Percentiles rank a stretch among this genome's conserved stretches.
Evolutionary conservation across 2,797 vertebrate species (phyloP).

Genomic region (Cheirogaleus major): DNA sequence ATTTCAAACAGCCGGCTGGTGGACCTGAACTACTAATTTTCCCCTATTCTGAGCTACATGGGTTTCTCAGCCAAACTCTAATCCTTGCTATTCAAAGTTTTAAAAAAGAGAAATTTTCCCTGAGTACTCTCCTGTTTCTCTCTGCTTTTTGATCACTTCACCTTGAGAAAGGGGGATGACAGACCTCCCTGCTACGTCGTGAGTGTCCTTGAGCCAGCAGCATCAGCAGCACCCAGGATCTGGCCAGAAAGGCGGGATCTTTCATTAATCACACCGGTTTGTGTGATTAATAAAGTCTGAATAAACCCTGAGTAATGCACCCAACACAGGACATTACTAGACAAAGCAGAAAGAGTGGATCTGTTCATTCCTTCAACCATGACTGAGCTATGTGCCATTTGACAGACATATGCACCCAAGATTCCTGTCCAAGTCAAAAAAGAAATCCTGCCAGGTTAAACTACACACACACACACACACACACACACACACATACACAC

Average conservation of each 20-base stretch:
- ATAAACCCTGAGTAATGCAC: not conserved
- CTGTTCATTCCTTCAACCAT: not conserved
- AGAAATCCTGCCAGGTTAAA: not conserved
- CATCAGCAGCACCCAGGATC: not conserved
- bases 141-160: not conserved
- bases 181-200: not conserved
- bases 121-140: not conserved
- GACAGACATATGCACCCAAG: not conserved
- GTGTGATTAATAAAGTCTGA: not conserved
- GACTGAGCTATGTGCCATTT: not conserved
- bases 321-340: not conserved
- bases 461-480: too few relatives aligned
- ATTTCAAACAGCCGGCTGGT: not conserved
- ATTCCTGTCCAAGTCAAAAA: slow-evolving; percentile 38
- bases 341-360: not conserved
- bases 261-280: not conserved
- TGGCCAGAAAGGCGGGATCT: not conserved
- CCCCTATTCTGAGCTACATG: not conserved
- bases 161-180: not conserved
- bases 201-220: not conserved
- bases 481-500: not conserved
- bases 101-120: not conserved
- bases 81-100: not conserved
- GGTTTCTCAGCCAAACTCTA: not conserved
- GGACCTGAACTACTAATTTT: not conserved